Evolutionary conservation across 2,797 vertebrate genomes (phyloP).

Genomic region (Chlorospingus flavigularis): DNA sequence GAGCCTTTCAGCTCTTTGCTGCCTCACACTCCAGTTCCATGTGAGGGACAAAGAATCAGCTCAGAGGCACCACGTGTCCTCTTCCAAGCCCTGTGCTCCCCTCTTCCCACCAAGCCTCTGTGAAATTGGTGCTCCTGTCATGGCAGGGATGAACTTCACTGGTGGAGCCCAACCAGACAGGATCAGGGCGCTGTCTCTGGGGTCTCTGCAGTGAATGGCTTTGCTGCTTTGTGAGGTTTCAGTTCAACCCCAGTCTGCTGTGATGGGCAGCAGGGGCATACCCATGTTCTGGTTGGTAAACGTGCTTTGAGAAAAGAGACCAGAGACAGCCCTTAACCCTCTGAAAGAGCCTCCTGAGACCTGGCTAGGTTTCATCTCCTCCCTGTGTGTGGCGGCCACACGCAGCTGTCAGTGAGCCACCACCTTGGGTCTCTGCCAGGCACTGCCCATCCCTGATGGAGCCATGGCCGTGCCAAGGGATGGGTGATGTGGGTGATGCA

Average conservation of each 20-base stretch:
- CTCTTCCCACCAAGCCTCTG: background rate
- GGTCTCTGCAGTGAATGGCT: background rate
- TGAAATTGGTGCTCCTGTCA: background rate
- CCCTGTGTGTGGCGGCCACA: background rate
- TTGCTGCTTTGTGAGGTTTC: background rate
- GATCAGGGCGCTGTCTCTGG: background rate
- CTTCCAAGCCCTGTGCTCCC: background rate
- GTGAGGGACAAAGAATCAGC: background rate
- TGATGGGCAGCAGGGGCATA: rapidly evolving
- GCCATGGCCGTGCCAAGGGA: background rate
- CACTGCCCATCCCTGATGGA: rapidly evolving
- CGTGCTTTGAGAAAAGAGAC: background rate
- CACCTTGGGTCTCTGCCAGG: background rate
- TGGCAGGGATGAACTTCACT: background rate
- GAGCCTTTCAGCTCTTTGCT: background rate
- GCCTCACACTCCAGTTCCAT: background rate
- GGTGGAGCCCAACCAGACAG: background rate
- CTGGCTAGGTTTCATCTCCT: background rate
- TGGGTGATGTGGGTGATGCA: too few relatives aligned
- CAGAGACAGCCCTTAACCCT: background rate
- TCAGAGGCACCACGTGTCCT: background rate
- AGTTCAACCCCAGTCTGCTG: background rate
- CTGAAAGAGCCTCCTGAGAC: background rate
- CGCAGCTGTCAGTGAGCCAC: background rate
- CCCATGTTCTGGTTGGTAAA: background rate